These are phyloP conservation scores for Ammodytes marinus DNA, from an alignment of 2,113 vertebrate species.

Conservation along the genomic window DNA sequence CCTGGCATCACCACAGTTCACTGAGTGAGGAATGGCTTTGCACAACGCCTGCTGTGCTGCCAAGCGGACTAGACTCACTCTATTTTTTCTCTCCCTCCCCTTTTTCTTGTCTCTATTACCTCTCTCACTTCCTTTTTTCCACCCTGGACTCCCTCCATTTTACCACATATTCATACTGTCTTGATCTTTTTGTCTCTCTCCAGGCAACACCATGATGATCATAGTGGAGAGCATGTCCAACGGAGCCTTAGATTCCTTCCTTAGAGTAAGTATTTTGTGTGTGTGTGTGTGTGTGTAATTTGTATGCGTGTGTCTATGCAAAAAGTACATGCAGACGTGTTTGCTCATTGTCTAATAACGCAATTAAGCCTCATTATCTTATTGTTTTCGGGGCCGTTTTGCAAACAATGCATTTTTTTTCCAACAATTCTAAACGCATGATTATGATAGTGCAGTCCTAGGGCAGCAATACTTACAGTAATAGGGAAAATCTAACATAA, in stretches of 20 bases:
- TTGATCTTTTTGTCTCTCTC: conserved; percentile 31
- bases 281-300: background rate
- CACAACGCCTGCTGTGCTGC: conserved; percentile 63
- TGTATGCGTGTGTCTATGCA: background rate
- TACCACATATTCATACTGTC: background rate
- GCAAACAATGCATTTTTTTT: conserved; percentile 28
- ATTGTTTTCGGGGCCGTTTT: background rate
- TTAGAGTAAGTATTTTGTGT: conserved; percentile 87
- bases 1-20: conserved; percentile 70
- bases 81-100: conserved; percentile 9
- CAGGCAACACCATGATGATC: conserved; percentile 96
- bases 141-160: background rate
- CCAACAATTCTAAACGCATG: conserved; percentile 21
- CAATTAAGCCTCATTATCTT: conserved; percentile 8
- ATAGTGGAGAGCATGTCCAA: conserved; percentile 93
- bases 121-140: background rate
- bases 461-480: conserved; percentile 34
- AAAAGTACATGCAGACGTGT: background rate
- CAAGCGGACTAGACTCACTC: conserved; percentile 62
- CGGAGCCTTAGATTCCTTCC: conserved; percentile 91
- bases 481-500: conserved; percentile 55
- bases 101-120: conserved; percentile 54
- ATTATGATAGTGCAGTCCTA: conserved; percentile 25
- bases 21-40: conserved; percentile 73
- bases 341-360: conserved; percentile 4